Base-by-base conservation (phyloP, 2,888 invertebrate species). In the Sphaerophoria rueppellii region DNA sequence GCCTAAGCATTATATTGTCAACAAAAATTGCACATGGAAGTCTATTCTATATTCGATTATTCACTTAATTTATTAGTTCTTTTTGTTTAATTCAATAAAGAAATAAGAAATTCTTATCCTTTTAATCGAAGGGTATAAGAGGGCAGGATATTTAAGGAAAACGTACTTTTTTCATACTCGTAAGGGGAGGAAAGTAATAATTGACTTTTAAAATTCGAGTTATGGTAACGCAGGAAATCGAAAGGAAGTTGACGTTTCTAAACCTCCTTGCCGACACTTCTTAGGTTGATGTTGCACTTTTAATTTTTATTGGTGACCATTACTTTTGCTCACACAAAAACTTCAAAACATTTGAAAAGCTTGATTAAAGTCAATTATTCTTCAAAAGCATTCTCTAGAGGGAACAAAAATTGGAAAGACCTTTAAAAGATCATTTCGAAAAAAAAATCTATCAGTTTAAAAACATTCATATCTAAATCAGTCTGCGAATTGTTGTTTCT, bases 21-120 rank as follows among this genome's bases (percentile, higher is more conserved):
- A 88, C 88, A 87, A 88, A 87, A 88, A 88, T 88, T 88, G 88
- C 88, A 88, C 88, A 87, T 88, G 71, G 70, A 86, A 83, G 75
- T 83, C 75, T 83, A 80, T 83, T 67, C 50, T 58, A 79, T 83
- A 83, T 83, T 83, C 83, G 83, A 83, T 82, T 24, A 24, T 24
- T 75, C 74, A 78, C 75, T 83, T 72, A 79, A 40, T 71, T 75
- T 73, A 80, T 69, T 76, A 80, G 69, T 81, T 60, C 40, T 46
- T 52, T 34, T 37, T 43, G 54, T 7, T 63, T 55, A 55, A 57
- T 40, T 46, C 55, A 11, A 58, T 55, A 50, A 52, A 14, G 46
- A n/a, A n/a, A n/a, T n/a, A n/a, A 54, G 40, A 57, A 69, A 55
- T 69, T 16, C 12, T 48, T 46, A 72, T 69, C 73, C 57, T 70